Evolutionary conservation across 1,140 invertebrate genomes (phyloP), one percentile per base, ranked within the genome.

Genomic region (Tribolium madens): DNA sequence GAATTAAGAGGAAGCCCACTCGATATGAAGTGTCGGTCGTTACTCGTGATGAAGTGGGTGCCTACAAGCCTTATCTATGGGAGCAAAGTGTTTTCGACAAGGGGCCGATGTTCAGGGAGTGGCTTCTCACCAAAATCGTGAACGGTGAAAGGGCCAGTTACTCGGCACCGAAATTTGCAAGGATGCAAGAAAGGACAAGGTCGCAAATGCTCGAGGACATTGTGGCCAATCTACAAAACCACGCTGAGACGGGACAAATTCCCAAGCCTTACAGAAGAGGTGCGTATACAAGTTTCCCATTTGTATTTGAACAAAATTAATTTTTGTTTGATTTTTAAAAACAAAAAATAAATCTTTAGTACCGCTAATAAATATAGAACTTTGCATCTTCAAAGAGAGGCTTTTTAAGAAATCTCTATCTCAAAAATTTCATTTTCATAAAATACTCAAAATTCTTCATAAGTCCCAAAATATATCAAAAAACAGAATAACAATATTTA

Each of bases 81-180:
- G 95, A 96, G 84, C 95, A 97, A 86, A 96, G 94, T 64, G 92
- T 97, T 47, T 98, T 98, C 86, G 93, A 96, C 84, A 97, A 96
- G 90, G 96, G 96, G 26, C 91, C 94, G 50, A 92, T 92, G 91
- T 92, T 91, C 85, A 88, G 91, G 21, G 97, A 99, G 86, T 99
- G 98, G 94, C 89, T 99, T 13, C 88, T 99, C 3, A 98, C 97
- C 1, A 99, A 99, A 87, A 95, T 99, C 53, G 97, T 99, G 0
- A 99, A 99, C 83, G 98, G 97, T 0, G 98, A 99, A 85, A 89
- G 97, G 75, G 97, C 97, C 0, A 97, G 95, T 75, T 98, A 98
- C 83, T 98, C 96, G 7, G 96, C 97, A 2, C 96, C 97, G 0
- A 98, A 98, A 86, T 99, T 99, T 85, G 96, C 97, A 0, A 91